phyloP scores from a whole-genome alignment of 1,140 invertebrate species.

The Brachionus asplanchnoidis region DNA sequence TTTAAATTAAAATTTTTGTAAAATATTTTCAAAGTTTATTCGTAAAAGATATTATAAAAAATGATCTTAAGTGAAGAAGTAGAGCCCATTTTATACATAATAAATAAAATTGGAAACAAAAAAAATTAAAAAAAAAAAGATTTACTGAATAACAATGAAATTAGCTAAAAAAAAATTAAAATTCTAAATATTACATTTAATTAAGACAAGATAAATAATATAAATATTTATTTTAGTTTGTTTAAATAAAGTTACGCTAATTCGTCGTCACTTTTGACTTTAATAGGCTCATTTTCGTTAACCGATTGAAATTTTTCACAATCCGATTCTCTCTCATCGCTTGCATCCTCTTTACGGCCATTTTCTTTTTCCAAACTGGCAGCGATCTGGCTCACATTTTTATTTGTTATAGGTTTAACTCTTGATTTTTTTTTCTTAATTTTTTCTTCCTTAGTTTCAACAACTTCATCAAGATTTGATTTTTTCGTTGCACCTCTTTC shows the following conservation, averaged over 20 bases:
- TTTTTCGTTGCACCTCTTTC: neutral
- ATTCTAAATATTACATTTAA: slow-evolving; percentile 12
- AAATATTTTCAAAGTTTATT: neutral
- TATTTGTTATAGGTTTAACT: neutral
- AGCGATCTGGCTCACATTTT: neutral
- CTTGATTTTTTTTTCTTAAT: slow-evolving; percentile 4
- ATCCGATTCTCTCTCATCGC: neutral
- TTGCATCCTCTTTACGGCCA: neutral
- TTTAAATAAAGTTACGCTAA: neutral
- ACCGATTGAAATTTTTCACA: slow-evolving; percentile 16
- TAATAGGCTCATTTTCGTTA: neutral
- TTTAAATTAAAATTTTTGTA: neutral
- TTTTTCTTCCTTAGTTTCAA: neutral
- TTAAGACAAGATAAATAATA: neutral
- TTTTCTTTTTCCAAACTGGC: neutral
- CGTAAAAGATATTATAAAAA: neutral
- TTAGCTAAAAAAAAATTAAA: slow-evolving; percentile 6
- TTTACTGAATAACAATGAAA: slow-evolving; percentile 12
- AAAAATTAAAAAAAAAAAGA: neutral
- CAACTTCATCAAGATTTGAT: neutral
- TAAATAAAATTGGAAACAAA: slow-evolving; percentile 4
- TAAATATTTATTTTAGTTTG: neutral
- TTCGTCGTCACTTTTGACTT: neutral
- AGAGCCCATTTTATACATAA: neutral
- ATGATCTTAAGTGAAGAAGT: neutral